These are phyloP conservation scores for Neomonachus schauinslandi DNA, from an alignment of 2,113 vertebrate species.

Conservation along the genomic window DNA sequence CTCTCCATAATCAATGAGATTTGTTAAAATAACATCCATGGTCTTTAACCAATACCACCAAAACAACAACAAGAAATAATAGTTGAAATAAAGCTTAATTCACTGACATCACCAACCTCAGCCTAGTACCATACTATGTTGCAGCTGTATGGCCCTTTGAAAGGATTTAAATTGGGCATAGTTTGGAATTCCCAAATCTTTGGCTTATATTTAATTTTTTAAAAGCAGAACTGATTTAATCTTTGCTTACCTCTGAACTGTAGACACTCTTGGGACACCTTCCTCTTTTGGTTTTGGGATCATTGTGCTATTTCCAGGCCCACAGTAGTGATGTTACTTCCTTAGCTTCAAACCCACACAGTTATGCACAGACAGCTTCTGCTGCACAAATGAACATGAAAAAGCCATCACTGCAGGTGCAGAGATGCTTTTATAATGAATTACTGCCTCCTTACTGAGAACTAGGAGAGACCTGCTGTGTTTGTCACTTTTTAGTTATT, in stretches of 20 bases:
- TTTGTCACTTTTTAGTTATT: slow-evolving; percentile 29
- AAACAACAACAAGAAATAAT: neutral
- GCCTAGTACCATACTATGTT: neutral
- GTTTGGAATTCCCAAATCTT: neutral
- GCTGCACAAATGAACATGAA: neutral
- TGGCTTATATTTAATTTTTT: neutral
- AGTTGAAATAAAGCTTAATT: neutral
- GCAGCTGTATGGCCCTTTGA: neutral
- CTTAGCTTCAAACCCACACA: neutral
- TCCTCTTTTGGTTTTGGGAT: neutral
- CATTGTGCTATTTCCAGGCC: neutral
- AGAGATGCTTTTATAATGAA: neutral
- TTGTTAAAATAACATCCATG: neutral
- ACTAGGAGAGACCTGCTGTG: neutral
- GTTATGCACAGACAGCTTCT: neutral
- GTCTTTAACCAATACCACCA: neutral
- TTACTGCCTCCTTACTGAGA: neutral
- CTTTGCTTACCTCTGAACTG: neutral
- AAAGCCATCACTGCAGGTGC: neutral
- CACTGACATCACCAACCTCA: neutral
- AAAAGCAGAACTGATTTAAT: neutral
- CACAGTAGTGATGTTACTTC: neutral
- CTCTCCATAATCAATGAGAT: neutral
- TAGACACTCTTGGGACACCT: neutral
- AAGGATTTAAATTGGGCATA: neutral